Base-by-base conservation (phyloP, 2,888 invertebrate genomes). In the Diloba caeruleocephala region DNA sequence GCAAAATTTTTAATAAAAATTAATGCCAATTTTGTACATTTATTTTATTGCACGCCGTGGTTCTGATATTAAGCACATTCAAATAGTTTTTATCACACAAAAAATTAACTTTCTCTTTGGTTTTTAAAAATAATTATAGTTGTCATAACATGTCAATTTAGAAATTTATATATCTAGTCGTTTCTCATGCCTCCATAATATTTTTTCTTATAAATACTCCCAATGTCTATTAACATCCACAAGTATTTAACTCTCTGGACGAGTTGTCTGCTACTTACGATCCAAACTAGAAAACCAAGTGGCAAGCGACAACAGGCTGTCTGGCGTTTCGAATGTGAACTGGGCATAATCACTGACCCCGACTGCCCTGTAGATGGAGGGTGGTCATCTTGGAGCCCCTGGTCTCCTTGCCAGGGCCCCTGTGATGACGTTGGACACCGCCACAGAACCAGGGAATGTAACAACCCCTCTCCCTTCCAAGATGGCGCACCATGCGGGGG, bases 351-450 rank as follows among this genome's bases (percentile, higher is more conserved):
- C 28, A 52, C 76, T 2, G 92, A 92, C 52, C 48, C 78, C 0
- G 87, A 89, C 0, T 93, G 91, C 49, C 94, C 94, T 0, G 76
- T 91, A 3, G 92, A 94, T 43, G 94, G 94, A 9, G 89, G 89
- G 9, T 94, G 94, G 94, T 82, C 89, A 0, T 59, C 88, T 0
- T 94, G 94, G 94, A 79, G 81, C 5, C 49, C 85, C 0, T 94
- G 94, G 94, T 85, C 88, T 0, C 38, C 71, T 0, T 94, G 94
- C 56, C 80, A 72, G 8, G 94, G 94, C 5, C 65, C 81, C n/a
- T 94, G 94, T 62, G 94, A 94, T 23, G 87, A 85, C 44, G 67
- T 82, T 3, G 94, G 94, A 1, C 85, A 87, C 41, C 87, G 86
- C 13, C 82, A 68, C 31, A 83, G 93, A 53, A 71, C 56, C 9